Evolutionary conservation across 2,113 vertebrate species (phyloP), one percentile per base, ranked within the genome.

Genomic region (Dicentrarchus labrax): DNA sequence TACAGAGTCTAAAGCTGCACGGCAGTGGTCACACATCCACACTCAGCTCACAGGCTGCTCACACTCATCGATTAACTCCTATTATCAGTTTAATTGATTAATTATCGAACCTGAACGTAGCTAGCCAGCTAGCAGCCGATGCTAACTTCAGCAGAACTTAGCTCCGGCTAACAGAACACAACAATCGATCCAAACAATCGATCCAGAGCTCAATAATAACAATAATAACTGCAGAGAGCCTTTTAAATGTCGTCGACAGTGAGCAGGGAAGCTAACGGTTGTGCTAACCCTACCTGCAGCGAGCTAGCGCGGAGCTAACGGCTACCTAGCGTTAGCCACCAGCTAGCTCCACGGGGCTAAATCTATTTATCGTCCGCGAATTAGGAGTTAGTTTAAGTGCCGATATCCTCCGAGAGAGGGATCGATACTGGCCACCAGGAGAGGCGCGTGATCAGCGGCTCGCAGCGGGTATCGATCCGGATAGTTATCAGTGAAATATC

Each of bases 311-410:
- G 62, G 16, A n/a, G 82, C 78, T 78, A 82, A 59, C 69, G 43
- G n/a, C n/a, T 47, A 59, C 50, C 17, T 67, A 59, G 87, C 76
- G 67, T 57, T 89, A 89, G 89, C 83, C 80, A 72, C 77, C 85
- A 77, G 85, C 76, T 70, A 78, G 69, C 71, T 75, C 41, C 16
- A 8, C 70, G 45, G 13, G 69, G 17, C n/a, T 79, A 84, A 77
- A 86, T 75, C 36, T 73, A 21, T 16, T 1, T 48, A 54, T 36
- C 45, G 39, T n/a, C n/a, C 36, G 12, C 73, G 7, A 69, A 67
- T 80, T 73, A 79, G 78, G 86, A 76, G 72, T 80, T 78, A 45
- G 19, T 73, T 74, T 47, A 0, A 2, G 19, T 5, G 38, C 15
- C 6, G 15, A 8, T 38, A 17, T 5, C 39, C 22, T 15, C 6